A percentile compares a stretch with the other conserved stretches of the same genome.
Conservation (phyloP, 2,113 vertebrate genomes). For the Stictonetta naevosa region DNA sequence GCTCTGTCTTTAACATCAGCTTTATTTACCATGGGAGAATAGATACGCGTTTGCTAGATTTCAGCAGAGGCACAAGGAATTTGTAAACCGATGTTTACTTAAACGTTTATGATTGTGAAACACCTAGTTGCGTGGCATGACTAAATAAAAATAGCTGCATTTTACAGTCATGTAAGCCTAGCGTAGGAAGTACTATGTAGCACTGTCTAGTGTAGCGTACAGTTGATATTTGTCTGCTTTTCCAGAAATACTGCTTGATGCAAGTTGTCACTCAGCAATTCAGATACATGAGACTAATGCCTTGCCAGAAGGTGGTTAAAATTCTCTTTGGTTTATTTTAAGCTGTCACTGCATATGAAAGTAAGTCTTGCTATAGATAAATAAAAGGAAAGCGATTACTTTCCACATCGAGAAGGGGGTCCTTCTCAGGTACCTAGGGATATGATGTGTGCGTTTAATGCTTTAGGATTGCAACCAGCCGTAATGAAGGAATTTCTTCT, state of each 20-base stretch:
- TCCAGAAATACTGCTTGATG: not conserved
- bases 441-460: not conserved
- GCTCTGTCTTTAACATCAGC: not conserved
- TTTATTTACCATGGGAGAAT: not conserved
- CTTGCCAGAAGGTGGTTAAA: slow-evolving; percentile 18
- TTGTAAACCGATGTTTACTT: not conserved
- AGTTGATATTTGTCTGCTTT: not conserved
- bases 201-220: not conserved
- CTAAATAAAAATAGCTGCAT: not conserved
- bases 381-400: not conserved
- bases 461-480: not conserved
- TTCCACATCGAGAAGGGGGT: not conserved
- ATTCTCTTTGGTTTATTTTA: not conserved
- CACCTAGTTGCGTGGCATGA: not conserved
- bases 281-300: not conserved
- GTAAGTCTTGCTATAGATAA: not conserved
- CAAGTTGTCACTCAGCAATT: not conserved
- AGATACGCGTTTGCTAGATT: not conserved
- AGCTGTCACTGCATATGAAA: not conserved
- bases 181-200: not conserved
- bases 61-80: not conserved
- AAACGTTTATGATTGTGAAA: not conserved
- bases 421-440: not conserved
- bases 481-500: not conserved
- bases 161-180: not conserved